Percentiles rank a stretch among this genome's conserved stretches.
phyloP scores from a whole-genome alignment of 2,888 invertebrate genomes.

The Andrena trimmerana region DNA sequence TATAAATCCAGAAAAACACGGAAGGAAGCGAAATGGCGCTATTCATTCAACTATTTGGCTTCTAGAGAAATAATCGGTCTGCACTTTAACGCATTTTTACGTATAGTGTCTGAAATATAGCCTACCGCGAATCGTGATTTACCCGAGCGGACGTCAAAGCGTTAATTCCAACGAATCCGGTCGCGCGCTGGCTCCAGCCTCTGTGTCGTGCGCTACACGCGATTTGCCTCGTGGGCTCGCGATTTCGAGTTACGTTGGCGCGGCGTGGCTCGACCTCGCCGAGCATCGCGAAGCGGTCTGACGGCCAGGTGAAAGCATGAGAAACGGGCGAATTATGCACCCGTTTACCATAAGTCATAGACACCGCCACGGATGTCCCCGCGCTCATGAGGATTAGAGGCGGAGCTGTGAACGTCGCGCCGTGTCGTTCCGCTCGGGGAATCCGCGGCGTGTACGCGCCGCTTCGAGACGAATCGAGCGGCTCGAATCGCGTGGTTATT shows the following conservation, averaged over 20 bases:
- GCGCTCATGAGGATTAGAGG: slow-evolving; percentile 67
- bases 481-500: slow-evolving; percentile 58
- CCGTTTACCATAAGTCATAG: slow-evolving; percentile 77
- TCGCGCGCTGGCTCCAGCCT: not conserved
- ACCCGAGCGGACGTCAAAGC: no score
- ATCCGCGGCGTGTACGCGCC: slow-evolving; percentile 31
- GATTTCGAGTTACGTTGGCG: slow-evolving; percentile 58
- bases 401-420: slow-evolving; percentile 38
- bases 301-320: slow-evolving; percentile 76
- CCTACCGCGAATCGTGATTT: no score
- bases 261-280: slow-evolving; percentile 48
- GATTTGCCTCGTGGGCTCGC: slow-evolving; percentile 26
- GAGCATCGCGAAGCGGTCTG: slow-evolving; percentile 58
- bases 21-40: no score
- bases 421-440: slow-evolving; percentile 28
- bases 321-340: slow-evolving; percentile 78
- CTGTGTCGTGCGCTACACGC: not conserved
- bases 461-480: slow-evolving; percentile 63
- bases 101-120: no score
- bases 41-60: no score
- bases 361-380: slow-evolving; percentile 55
- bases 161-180: slow-evolving; percentile 22
- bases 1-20: no score
- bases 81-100: no score
- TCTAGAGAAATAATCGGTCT: no score